Percentiles rank a stretch among this genome's conserved stretches.
Evolutionary conservation across 2,113 vertebrate species (phyloP).

Genomic region (Murina feae): DNA sequence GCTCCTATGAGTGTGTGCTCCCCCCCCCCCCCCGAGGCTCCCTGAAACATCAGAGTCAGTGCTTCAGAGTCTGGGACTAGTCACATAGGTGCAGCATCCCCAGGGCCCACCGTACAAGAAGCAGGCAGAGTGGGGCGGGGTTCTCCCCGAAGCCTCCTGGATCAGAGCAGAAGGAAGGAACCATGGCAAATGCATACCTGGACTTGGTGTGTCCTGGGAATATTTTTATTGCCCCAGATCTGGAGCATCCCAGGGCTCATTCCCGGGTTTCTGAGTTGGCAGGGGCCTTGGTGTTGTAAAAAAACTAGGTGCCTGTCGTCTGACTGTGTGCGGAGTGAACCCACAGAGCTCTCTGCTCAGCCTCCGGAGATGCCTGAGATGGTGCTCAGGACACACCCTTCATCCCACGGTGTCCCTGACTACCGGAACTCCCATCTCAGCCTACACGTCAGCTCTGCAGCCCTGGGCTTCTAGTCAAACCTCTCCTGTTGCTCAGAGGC

Average conservation of each 20-base stretch:
- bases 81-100: neutral
- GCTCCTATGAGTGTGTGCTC: neutral
- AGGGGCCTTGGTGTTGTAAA: neutral
- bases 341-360: neutral
- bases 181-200: neutral
- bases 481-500: neutral
- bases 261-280: neutral
- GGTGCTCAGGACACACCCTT: too few species aligned
- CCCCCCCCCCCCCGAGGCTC: neutral
- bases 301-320: too few species aligned
- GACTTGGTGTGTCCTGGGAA: neutral
- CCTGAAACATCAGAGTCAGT: neutral
- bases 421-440: neutral
- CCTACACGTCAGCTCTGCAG: neutral
- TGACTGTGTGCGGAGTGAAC: neutral
- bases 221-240: too few species aligned
- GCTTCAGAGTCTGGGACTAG: neutral
- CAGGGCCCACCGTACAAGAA: too few species aligned
- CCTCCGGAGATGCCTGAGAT: too few species aligned
- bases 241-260: neutral
- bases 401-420: too few species aligned
- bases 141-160: neutral
- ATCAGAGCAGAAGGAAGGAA: neutral
- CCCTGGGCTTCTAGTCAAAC: neutral
- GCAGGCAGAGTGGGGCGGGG: neutral